Evolutionary conservation across 2,797 vertebrate species (phyloP).

Genomic region (Leptatherina wallacei): DNA sequence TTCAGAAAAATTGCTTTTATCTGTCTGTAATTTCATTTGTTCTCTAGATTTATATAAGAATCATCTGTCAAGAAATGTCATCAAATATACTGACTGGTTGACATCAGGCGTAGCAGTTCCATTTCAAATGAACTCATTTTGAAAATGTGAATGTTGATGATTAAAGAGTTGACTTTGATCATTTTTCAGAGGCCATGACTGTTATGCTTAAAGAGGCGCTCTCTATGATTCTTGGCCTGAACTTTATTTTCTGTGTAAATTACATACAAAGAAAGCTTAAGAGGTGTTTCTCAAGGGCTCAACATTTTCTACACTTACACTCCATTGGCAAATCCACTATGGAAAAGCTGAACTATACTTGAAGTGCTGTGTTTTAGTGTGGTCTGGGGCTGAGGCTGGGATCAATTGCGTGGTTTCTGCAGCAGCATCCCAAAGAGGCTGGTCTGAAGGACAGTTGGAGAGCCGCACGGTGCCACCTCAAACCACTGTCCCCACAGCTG

Average conservation of each 20-base stretch:
- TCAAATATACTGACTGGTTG: slow-evolving; percentile 40
- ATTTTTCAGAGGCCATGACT: slow-evolving; percentile 82
- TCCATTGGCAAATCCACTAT: slow-evolving; percentile 76
- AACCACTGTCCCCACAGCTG: slow-evolving; percentile 67
- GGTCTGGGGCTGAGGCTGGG: slow-evolving; percentile 74
- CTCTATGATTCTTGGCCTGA: slow-evolving; percentile 82
- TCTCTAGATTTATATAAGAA: slow-evolving; percentile 47
- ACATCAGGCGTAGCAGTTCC: slow-evolving; percentile 59
- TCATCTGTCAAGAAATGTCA: slow-evolving; percentile 55
- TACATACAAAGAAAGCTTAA: slow-evolving; percentile 86
- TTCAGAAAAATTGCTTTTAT: slow-evolving; percentile 38
- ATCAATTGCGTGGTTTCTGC: slow-evolving; percentile 76
- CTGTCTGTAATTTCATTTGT: slow-evolving; percentile 44
- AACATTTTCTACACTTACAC: slow-evolving; percentile 78
- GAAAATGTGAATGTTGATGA: slow-evolving; percentile 79
- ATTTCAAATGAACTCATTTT: slow-evolving; percentile 78
- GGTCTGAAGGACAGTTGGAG: slow-evolving; percentile 73
- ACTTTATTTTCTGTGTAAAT: slow-evolving; percentile 85
- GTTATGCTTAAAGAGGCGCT: slow-evolving; percentile 85
- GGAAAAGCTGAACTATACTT: slow-evolving; percentile 81
- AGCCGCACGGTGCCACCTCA: slow-evolving; percentile 72
- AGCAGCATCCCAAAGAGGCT: slow-evolving; percentile 74
- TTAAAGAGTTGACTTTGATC: slow-evolving; percentile 80
- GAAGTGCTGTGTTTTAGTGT: slow-evolving; percentile 77
- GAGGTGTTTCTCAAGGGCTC: slow-evolving; percentile 85